Evolutionary conservation across 2,888 invertebrate species (phyloP), one percentile per base, ranked within the genome.

Genomic region (Orthosia gothica): DNA sequence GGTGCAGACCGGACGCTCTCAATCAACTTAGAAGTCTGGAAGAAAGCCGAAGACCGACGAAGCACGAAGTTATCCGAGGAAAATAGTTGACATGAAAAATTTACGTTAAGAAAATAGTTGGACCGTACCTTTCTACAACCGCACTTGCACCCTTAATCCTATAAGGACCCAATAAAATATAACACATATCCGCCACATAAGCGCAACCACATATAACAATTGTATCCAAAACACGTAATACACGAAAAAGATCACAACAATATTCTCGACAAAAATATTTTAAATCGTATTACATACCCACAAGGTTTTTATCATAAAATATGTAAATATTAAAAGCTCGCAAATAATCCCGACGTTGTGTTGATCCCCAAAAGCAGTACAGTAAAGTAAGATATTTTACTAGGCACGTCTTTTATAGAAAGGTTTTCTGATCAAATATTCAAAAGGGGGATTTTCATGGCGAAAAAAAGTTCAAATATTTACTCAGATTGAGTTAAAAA

Each of bases 381-480:
- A 83, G 85, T 84, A 88, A 88, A 87, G 87, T 86, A 89, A 87
- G 85, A 87, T 85, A 88, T 87, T 90, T 89, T 88, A 88, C 85
- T 88, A 87, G 81, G 75, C 77, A 72, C 73, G 59, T 76, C 75
- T 84, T 71, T 57, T 64, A 76, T 75, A 74, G 74, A 79, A 86
- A 87, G 84, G 88, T 83, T 89, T 88, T 87, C 88, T 88, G 91
- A 93, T 93, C 89, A 92, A 92, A 92, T 92, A 93, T 93, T 92
- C 91, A 89, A 79, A 82, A 76, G 80, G 84, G 88, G 84, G 54
- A 72, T 84, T 85, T 88, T 73, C 79, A 73, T 70, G 75, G 70
- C 81, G 82, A 82, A 87, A 86, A 82, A 85, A 85, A 72, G 71
- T 78, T 83, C 72, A 84, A 87, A 87, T 85, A 87, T 86, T 85